Evolutionary conservation across 64 coral and sea anemone genomes (phyloP), one percentile per base, ranked within the genome.

Genomic region (Hydrozoanthus tunicans): DNA sequence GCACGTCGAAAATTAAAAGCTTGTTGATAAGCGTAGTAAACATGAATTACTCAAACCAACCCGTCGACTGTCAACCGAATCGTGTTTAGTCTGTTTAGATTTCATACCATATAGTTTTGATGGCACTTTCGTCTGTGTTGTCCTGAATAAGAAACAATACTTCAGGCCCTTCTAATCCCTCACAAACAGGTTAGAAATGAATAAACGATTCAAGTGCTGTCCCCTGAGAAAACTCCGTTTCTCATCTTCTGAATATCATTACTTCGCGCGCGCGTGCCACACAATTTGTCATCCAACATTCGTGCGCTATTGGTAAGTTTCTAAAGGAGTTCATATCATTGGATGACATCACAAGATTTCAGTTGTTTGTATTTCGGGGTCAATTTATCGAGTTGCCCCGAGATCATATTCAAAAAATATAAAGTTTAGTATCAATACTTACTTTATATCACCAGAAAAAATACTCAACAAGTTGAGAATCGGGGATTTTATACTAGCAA

Each of bases 91-190:
- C 26, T 58, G 23, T n/a, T 6, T 14, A 15, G 56, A 9, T 58
- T 73, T 88, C 84, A 88, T 88, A 26, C 64, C 64, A 63, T 82
- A 65, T 25, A 6, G 59, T 51, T 15, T 59, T 17, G 24, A 9
- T 74, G 54, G 17, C 20, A 88, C 24, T 10, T 24, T 73, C 84
- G 55, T 60, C 32, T 68, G 81, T 83, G 43, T 83, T 83, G 12
- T 67, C 5, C 66, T 56, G 84, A 73, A 57, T 3, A 61, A 58
- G 17, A 75, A 12, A 88, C 56, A 74, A 75, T 75, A 59, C 56
- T 88, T 74, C 56, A 23, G 20, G 26, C 13, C 54, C 74, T 86
- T 88, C 69, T 75, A 88, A 88, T 88, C 84, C 70, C 69, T 88
- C 68, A 62, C 57, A 75, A 73, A 54, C 53, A 43, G 23, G 20